Evolutionary conservation across 2,113 vertebrate genomes (phyloP), one percentile per base, ranked within the genome.

Genomic region (Hymenochirus boettgeri): DNA sequence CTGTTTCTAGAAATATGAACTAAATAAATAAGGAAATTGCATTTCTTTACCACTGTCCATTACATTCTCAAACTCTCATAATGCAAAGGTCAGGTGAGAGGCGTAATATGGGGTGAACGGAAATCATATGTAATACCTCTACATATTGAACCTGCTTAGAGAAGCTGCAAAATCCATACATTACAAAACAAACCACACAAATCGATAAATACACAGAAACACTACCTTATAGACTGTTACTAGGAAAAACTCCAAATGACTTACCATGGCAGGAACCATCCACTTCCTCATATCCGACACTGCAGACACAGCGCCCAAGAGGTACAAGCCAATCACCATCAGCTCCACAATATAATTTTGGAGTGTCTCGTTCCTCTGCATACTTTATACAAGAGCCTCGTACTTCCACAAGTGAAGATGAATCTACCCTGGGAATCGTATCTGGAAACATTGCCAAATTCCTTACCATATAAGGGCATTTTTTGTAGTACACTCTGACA

Each of bases 291-390:
- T 93, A 93, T 2, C 92, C 94, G 33, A 90, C 74, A n/a, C 86
- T 95, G 83, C 95, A 98, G 71, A 98, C 93, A 22, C 95, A 98
- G 13, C 87, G 85, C 73, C 95, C 95, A 31, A 98, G 80, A 35
- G 95, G 95, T 51, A 98, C 95, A 62, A 98, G 82, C 95, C 95
- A 98, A 62, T 97, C 95, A 17, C 95, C 95, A 35, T 97, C 95
- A 12, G 94, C 94, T 70, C 95, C 94, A 69, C 95, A 98, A 35
- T 96, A 97, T 18, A 98, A 75, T 47, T 96, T 97, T 19, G 95
- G 95, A n/a, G 92, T 92, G 76, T 97, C 95, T 1, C 90, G 83
- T 58, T 97, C 93, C 75, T 96, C 94, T 0, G 95, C 94, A 0
- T 94, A 95, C 73, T 93, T 93, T 27, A 97, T 89, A 21, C 95